phyloP scores from a whole-genome alignment of 1,140 invertebrate genomes.

The Ditylenchus dipsaci region DNA sequence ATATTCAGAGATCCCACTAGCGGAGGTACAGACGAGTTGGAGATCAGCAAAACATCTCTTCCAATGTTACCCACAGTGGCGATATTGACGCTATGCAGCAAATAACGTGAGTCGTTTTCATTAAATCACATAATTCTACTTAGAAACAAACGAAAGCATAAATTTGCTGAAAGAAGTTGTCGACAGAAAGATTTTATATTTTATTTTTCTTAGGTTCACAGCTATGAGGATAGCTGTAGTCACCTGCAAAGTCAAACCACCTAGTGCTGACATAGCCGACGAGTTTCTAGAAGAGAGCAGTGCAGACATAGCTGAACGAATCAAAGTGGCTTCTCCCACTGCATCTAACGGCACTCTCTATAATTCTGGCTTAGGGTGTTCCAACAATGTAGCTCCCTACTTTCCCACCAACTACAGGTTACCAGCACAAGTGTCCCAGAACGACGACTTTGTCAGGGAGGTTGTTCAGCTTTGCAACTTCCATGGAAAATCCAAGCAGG shows the following conservation, averaged over 20 bases:
- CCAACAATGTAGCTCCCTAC: not conserved
- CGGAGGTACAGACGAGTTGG: conserved; percentile 33
- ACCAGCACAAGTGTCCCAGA: conserved; percentile 27
- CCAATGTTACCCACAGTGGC: conserved; percentile 56
- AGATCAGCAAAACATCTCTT: conserved; percentile 52
- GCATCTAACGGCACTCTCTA: not conserved
- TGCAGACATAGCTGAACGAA: not conserved
- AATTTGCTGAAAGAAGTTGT: too few relatives aligned
- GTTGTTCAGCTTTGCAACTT: conserved; percentile 53
- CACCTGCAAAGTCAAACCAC: conserved; percentile 58
- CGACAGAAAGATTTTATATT: too few relatives aligned
- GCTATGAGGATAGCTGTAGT: conserved; percentile 58
- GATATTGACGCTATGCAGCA: conserved; percentile 57
- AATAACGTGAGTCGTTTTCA: conserved; percentile 34
- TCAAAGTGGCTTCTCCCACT: conserved; percentile 25
- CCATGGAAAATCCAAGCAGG: conserved; percentile 56
- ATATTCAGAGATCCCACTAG: conserved; percentile 30
- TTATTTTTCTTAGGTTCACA: conserved; percentile 39
- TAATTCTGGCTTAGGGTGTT: not conserved
- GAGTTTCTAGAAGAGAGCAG: conserved; percentile 19
- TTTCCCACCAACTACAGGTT: conserved; percentile 26
- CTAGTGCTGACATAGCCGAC: conserved; percentile 44
- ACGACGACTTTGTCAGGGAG: conserved; percentile 53
- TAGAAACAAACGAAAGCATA: too few relatives aligned
- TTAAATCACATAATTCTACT: too few relatives aligned